Percentiles rank a stretch among this genome's conserved stretches.
These are phyloP conservation scores for Saimiri boliviensis DNA, from an alignment of 2,113 vertebrate genomes.

Conservation along the genomic window DNA sequence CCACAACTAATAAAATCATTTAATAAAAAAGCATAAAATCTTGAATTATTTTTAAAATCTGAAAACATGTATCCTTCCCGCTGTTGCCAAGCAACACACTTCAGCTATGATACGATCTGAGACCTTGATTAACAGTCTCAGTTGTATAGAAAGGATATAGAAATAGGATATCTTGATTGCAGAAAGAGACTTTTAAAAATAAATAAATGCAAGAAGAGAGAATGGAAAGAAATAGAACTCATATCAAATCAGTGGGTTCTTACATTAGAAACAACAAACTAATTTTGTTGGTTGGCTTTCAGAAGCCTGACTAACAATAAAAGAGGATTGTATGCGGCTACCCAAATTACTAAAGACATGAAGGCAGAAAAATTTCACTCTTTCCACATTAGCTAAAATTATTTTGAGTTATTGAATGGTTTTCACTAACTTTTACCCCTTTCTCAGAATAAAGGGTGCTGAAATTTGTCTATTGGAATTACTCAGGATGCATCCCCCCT, in stretches of 20 bases:
- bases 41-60: slow-evolving; percentile 71
- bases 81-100: slow-evolving; percentile 75
- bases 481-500: neutral
- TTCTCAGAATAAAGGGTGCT: neutral
- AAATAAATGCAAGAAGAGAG: neutral
- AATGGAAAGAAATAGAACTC: neutral
- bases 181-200: neutral
- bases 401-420: slow-evolving; percentile 7
- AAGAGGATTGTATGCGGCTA: neutral
- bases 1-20: slow-evolving; percentile 55
- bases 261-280: neutral
- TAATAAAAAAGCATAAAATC: slow-evolving; percentile 62
- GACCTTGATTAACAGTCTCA: slow-evolving; percentile 63
- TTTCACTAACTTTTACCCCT: neutral
- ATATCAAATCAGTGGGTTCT: neutral
- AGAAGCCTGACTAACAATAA: neutral
- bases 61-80: slow-evolving; percentile 59
- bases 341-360: neutral
- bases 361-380: neutral
- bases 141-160: slow-evolving; percentile 39
- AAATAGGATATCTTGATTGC: slow-evolving; percentile 29
- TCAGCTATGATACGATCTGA: slow-evolving; percentile 60
- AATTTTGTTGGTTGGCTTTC: neutral
- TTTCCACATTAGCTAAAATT: neutral
- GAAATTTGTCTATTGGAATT: neutral